Percentiles rank a stretch among this genome's conserved stretches.
Conservation (phyloP, 2,797 vertebrate species). For the Perodicticus potto region DNA sequence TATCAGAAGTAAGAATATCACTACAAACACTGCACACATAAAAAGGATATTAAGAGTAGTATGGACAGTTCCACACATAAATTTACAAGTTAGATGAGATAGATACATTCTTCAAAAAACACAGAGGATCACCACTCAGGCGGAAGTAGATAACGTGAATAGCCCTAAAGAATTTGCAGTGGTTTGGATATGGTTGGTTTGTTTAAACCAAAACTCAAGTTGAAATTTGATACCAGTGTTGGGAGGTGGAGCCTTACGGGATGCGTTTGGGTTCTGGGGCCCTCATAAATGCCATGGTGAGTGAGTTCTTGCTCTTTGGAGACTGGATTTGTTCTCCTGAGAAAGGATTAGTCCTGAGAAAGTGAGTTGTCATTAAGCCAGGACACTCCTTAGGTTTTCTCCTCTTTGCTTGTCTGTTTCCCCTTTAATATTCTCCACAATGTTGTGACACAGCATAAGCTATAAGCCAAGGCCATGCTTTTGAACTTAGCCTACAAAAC, state of each 20-base stretch:
- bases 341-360: neutral
- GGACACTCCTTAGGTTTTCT: neutral
- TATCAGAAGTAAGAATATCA: neutral
- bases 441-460: neutral
- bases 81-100: neutral
- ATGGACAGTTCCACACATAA: neutral
- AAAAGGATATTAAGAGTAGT: neutral
- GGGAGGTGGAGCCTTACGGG: neutral
- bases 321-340: neutral
- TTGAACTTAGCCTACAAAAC: neutral
- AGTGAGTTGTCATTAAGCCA: neutral
- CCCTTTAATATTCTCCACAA: neutral
- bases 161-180: neutral
- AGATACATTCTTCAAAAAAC: neutral
- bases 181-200: neutral
- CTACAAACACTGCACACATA: neutral
- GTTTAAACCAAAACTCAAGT: no score
- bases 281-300: neutral
- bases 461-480: neutral
- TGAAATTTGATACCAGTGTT: neutral
- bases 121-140: neutral
- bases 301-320: neutral
- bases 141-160: neutral
- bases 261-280: neutral
- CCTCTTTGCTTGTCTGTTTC: neutral